Base-by-base conservation (phyloP, 2,888 invertebrate genomes). In the Ectemnius continuus region DNA sequence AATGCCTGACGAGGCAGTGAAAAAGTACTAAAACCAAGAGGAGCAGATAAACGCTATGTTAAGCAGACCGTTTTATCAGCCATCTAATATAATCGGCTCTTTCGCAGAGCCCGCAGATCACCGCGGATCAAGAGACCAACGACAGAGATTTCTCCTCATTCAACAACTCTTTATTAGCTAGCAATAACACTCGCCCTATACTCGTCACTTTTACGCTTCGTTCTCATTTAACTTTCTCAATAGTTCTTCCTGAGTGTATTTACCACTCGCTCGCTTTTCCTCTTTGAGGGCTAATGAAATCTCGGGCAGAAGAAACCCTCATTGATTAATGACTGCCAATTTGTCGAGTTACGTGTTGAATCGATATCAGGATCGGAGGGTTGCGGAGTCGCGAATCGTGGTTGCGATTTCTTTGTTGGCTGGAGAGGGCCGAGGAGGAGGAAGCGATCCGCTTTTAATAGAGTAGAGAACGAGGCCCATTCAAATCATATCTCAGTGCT, bases 1-100 rank as follows among this genome's bases (percentile, higher is more conserved):
- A 88, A 90, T 89, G 89, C 88, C 88, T 90, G 90, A 90, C 90
- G 90, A 90, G 90, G 90, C 88, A 88, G 90, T 90, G 89, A 90
- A 90, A 90, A 90, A 90, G 90, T 89, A 89, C 85, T 90, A 90
- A 90, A 90, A 90, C 88, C 86, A 84, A 88, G 87, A 89, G 86
- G 87, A 89, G 88, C 88, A 88, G 89, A 90, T 90, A 90, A 90
- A 90, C 89, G 90, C 88, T 90, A 90, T 90, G 90, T 90, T 90
- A 89, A 90, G 88, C 89, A 88, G 88, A 88, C 88, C 88, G 85
- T 90, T 90, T 90, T 89, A 90, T 88, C 90, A 88, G 87, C 86
- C 88, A 88, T 90, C 90, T 90, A 90, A 90, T 90, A 90, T 90
- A 90, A 90, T 90, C 90, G 89, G 88, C 86, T 84, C 85, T 84